Evolutionary conservation across 2,113 vertebrate genomes (phyloP).

Genomic region (Connochaetes taurinus): DNA sequence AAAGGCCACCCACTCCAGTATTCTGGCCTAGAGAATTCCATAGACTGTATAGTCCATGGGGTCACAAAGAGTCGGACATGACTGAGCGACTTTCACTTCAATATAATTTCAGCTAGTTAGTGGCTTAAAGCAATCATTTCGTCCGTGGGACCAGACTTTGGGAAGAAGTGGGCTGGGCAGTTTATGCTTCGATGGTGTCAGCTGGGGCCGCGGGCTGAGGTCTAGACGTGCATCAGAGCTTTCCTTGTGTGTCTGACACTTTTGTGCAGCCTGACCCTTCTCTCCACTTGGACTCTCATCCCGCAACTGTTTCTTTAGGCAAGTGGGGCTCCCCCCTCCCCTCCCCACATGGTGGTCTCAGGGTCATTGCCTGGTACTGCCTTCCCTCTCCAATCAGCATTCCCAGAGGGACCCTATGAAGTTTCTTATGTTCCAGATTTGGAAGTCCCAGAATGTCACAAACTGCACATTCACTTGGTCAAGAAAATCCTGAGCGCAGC

Average conservation of each 20-base stretch:
- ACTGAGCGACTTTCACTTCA: neutral
- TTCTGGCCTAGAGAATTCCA: neutral
- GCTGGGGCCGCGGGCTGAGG: neutral
- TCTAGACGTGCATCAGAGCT: neutral
- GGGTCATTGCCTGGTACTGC: neutral
- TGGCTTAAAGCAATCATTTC: neutral
- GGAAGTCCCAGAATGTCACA: neutral
- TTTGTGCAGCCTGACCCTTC: accelerated
- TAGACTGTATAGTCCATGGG: neutral
- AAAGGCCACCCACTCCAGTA: neutral
- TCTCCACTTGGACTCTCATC: neutral
- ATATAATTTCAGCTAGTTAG: neutral
- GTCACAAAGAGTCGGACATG: accelerated
- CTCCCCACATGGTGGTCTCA: neutral
- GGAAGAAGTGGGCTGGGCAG: neutral
- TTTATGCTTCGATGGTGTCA: neutral
- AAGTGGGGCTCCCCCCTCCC: neutral
- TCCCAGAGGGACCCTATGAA: accelerated
- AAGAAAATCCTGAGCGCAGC: neutral
- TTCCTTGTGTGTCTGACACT: accelerated
- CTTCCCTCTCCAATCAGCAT: neutral
- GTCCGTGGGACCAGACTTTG: neutral
- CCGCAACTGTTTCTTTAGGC: too few species aligned
- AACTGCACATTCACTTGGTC: neutral
- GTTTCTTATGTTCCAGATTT: neutral